These are phyloP conservation scores for Actinernus sp. DNA, from an alignment of 92 coral and sea anemone genomes.

Conservation along the genomic window DNA sequence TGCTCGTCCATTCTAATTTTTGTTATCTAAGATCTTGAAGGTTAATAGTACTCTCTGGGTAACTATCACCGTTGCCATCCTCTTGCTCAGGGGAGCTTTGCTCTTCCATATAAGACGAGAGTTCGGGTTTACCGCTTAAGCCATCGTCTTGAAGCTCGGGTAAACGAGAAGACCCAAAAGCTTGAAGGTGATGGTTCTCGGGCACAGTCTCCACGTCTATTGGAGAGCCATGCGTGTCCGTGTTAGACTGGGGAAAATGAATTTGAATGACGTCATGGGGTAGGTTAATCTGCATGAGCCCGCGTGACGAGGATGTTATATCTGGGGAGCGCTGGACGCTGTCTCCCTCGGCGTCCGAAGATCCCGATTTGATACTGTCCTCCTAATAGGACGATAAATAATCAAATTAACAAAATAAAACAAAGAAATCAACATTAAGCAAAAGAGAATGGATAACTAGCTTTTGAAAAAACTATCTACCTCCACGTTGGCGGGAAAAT, in stretches of 20 bases:
- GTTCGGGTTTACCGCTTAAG: constrained; percentile 36
- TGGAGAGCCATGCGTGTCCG: constrained; percentile 22
- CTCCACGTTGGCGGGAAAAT: too few species aligned
- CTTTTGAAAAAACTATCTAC: too few species aligned
- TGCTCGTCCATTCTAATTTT: background rate
- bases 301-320: constrained; percentile 23
- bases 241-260: constrained; percentile 55
- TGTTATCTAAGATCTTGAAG: constrained; percentile 87
- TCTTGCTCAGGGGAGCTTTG: constrained; percentile 79
- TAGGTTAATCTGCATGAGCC: constrained; percentile 45
- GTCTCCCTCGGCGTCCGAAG: constrained; percentile 81
- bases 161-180: constrained; percentile 38
- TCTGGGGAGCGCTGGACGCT: constrained; percentile 23
- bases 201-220: constrained; percentile 45
- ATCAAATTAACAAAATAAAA: background rate
- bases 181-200: constrained; percentile 24
- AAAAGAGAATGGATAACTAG: too few species aligned
- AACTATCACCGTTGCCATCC: constrained; percentile 71
- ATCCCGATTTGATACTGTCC: constrained; percentile 62
- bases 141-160: constrained; percentile 46
- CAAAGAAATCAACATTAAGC: too few species aligned
- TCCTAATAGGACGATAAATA: constrained; percentile 35
- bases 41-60: constrained; percentile 95
- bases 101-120: constrained; percentile 73
- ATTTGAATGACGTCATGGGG: constrained; percentile 66